phyloP scores from a whole-genome alignment of 2,888 invertebrate genomes.

The Hyposoter didymator region DNA sequence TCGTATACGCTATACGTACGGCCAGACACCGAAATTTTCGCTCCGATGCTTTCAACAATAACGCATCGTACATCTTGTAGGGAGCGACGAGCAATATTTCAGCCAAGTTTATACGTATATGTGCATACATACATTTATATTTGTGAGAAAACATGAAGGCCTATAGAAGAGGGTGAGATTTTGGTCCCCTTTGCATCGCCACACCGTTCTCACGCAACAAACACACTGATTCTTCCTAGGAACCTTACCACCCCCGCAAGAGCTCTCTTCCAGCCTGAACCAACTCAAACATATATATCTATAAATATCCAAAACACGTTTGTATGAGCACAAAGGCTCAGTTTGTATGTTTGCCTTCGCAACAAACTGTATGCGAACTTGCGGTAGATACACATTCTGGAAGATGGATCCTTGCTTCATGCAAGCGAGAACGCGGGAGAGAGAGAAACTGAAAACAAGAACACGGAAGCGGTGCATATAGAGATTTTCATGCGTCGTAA shows the following conservation, averaged over 20 bases:
- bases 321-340: slow-evolving; percentile 25
- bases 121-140: slow-evolving; percentile 54
- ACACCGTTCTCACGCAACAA: slow-evolving; percentile 53
- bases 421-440: background rate
- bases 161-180: slow-evolving; percentile 52
- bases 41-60: slow-evolving; percentile 83
- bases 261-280: slow-evolving; percentile 49
- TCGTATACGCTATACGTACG: slow-evolving; percentile 67
- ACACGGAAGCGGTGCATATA: background rate
- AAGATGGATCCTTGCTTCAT: slow-evolving; percentile 10
- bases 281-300: slow-evolving; percentile 35
- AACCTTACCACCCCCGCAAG: slow-evolving; percentile 37
- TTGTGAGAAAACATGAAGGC: slow-evolving; percentile 49
- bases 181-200: slow-evolving; percentile 53
- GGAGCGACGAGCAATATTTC: slow-evolving; percentile 82
- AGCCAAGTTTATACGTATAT: slow-evolving; percentile 75
- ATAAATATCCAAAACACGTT: slow-evolving; percentile 25
- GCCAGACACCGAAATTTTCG: slow-evolving; percentile 82
- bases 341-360: slow-evolving; percentile 28
- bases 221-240: slow-evolving; percentile 40
- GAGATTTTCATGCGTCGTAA: background rate
- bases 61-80: slow-evolving; percentile 82
- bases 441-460: background rate
- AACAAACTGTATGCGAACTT: slow-evolving; percentile 24
- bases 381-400: slow-evolving; percentile 23